Percentiles rank a stretch among this genome's conserved stretches.
Conservation (phyloP, 2,113 vertebrate species). For the Vulpes vulpes region DNA sequence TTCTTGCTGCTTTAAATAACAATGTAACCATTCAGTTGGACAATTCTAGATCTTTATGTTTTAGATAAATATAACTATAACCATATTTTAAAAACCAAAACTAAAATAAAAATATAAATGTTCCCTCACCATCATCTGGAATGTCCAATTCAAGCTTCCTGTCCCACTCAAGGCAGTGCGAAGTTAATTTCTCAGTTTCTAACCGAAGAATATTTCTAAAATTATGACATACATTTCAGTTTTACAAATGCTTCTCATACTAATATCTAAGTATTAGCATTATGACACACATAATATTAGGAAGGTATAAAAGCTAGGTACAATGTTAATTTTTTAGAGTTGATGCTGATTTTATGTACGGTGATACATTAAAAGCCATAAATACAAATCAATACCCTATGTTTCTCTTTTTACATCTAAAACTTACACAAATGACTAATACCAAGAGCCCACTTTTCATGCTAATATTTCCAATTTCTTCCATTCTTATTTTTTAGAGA, state of each 20-base stretch:
- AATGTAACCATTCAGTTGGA: conserved; percentile 33
- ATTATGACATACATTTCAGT: conserved; percentile 55
- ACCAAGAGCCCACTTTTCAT: not conserved
- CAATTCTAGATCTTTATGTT: not conserved
- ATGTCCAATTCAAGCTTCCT: conserved; percentile 91
- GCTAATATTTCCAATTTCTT: not conserved
- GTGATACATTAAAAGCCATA: not conserved
- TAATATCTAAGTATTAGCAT: not conserved
- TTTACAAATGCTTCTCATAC: not conserved
- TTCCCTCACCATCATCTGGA: conserved; percentile 94
- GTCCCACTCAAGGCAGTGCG: conserved; percentile 91
- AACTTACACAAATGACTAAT: not conserved
- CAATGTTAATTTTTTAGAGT: conserved; percentile 1
- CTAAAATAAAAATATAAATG: not conserved
- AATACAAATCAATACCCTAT: not conserved
- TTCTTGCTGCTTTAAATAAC: conserved; percentile 17
- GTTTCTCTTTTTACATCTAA: not conserved
- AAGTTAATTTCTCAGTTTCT: conserved; percentile 89
- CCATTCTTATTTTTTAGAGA: conserved; percentile 24
- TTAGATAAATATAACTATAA: not conserved
- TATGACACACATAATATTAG: not conserved
- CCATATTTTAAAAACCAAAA: not conserved
- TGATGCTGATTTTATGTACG: not conserved
- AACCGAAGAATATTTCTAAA: conserved; percentile 89
- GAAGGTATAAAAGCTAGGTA: not conserved